These are phyloP conservation scores for Acanthisitta chloris DNA, from an alignment of 2,113 vertebrate species.

Conservation along the genomic window DNA sequence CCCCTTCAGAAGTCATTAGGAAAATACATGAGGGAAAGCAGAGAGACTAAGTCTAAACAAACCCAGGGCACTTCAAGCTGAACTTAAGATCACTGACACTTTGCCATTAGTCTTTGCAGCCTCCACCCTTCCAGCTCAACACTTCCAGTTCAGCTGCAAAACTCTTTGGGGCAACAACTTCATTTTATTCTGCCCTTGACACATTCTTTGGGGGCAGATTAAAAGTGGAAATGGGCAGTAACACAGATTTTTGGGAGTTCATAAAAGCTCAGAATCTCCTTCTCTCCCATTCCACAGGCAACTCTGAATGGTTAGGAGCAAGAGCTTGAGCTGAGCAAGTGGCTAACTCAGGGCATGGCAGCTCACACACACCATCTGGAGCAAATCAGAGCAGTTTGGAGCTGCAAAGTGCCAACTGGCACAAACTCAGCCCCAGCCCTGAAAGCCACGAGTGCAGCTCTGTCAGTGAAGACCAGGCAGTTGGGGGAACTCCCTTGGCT, in stretches of 20 bases:
- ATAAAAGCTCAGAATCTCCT: neutral
- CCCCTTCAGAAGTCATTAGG: neutral
- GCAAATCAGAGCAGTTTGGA: neutral
- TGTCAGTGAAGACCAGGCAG: neutral
- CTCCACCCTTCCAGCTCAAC: neutral
- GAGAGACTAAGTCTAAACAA: neutral
- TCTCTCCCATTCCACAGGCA: neutral
- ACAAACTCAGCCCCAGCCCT: neutral
- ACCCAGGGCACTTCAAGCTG: neutral
- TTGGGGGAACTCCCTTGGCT: neutral
- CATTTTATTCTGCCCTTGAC: neutral
- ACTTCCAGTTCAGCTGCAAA: neutral
- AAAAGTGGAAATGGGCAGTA: neutral
- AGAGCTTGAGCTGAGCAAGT: neutral
- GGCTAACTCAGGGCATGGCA: neutral
- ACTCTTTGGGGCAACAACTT: neutral
- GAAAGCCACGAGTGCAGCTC: neutral
- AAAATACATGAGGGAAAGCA: neutral
- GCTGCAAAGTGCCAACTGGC: neutral
- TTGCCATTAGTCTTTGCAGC: neutral
- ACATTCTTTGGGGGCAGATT: neutral
- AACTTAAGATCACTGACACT: neutral
- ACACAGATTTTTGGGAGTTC: neutral
- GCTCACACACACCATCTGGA: conserved; percentile 38
- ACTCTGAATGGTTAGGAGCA: neutral